Evolutionary conservation across 2,113 vertebrate genomes (phyloP), one percentile per base, ranked within the genome.

Genomic region (Octodon degus): DNA sequence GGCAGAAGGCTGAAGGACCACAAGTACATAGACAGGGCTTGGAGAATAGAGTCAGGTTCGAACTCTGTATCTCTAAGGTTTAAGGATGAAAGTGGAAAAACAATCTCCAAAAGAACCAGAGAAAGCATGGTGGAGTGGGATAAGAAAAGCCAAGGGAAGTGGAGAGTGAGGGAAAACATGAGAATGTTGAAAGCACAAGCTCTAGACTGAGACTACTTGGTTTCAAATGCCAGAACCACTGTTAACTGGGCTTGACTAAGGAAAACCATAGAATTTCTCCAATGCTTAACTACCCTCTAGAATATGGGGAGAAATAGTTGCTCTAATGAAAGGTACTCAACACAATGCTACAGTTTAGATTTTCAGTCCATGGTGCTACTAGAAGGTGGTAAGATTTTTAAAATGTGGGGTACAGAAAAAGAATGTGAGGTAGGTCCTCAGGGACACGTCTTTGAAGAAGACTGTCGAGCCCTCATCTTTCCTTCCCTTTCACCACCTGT

Each of bases 181-280:
- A 68, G 16, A 87, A 2, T 22, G n/a, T 47, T 74, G 47, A 85
- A 74, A 80, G 47, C 67, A 70, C 7, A 89, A 80, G 55, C 17
- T 55, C 50, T 89, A 32, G 25, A 89, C 27, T n/a, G 25, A 89
- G 24, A 86, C 43, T 12, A 25, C 14, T 34, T 87, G 34, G 40
- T 50, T 84, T 79, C 85, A 90, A 74, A 89, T 77, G 13, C 0
- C 43, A 2, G 40, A 89, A 34, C 20, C 55, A 79, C 43, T 60
- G 8, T 58, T 62, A 43, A 53, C 1, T 53, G n/a, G 74, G 53
- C n/a, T 93, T 53, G 34, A 55, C 50, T 37, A 70, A 27, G 25
- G 40, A 20, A 87, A 92, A 88, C 43, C 70, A 95, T 2, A 20
- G 32, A 95, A 63, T n/a, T 94, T 80, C 37, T 72, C 58, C 32